Evolutionary conservation across 2,797 vertebrate genomes (phyloP).

Genomic region (Adrianichthys oophorus): DNA sequence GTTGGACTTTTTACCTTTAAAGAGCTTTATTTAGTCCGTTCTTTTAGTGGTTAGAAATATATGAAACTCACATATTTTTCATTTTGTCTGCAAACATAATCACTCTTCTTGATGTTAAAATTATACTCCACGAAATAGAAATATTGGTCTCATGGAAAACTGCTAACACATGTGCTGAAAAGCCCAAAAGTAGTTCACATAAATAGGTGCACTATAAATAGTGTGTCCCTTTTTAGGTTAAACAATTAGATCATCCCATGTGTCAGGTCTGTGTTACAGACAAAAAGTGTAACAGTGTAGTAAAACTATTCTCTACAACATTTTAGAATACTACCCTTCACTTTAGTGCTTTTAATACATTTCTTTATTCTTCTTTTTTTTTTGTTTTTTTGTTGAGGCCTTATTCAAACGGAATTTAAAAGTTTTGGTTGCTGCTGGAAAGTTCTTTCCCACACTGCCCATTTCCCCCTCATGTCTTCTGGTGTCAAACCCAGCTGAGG

Average conservation of each 20-base stretch:
- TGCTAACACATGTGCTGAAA: conserved; percentile 7
- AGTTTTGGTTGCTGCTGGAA: conserved; percentile 4
- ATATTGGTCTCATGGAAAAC: neutral
- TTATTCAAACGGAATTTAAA: conserved; percentile 16
- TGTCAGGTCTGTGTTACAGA: conserved; percentile 11
- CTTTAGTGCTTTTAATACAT: conserved; percentile 7
- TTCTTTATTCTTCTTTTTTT: too few relatives aligned
- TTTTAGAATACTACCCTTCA: too few relatives aligned
- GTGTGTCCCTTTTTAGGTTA: conserved; percentile 25
- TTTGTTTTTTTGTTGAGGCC: neutral
- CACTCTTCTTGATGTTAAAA: too few relatives aligned
- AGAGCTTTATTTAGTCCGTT: too few relatives aligned
- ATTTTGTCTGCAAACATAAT: too few relatives aligned
- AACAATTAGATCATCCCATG: conserved; percentile 34
- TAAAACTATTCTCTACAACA: too few relatives aligned
- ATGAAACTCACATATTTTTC: too few relatives aligned
- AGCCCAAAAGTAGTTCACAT: conserved; percentile 8
- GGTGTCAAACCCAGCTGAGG: conserved; percentile 6
- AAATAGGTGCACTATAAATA: conserved; percentile 33
- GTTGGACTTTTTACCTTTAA: too few relatives aligned
- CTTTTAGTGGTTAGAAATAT: too few relatives aligned
- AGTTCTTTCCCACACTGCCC: conserved; percentile 1
- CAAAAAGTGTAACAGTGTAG: conserved; percentile 1
- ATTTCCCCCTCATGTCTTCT: neutral
- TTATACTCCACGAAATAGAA: too few relatives aligned